Evolutionary conservation across 2,797 vertebrate species (phyloP), one percentile per base, ranked within the genome.

Genomic region (Salmo trutta): DNA sequence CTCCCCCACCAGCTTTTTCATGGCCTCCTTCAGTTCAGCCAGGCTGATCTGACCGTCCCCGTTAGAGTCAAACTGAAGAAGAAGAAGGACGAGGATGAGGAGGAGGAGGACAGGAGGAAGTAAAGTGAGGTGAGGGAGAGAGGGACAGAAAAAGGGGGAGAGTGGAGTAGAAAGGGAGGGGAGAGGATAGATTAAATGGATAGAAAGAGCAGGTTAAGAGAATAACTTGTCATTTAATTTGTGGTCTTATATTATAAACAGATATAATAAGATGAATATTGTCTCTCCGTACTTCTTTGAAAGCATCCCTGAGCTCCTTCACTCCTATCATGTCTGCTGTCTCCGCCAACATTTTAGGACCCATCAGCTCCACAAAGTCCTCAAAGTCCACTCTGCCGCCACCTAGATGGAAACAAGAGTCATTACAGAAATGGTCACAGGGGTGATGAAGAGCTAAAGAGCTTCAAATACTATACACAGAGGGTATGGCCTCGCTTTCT

Each of bases 291-390:
- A 98, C 97, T 97, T 98, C 97, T 14, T 93, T 95, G 88, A 99
- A 99, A 81, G 98, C 97, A 0, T 98, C 97, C 1, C 97, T 94
- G 31, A 99, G 88, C 88, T 99, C 98, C 86, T 98, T 96, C 75
- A 98, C 95, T 0, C 98, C 98, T 0, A 99, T 98, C 98, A 99
- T 99, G 75, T 98, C 97, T 0, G 97, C 98, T 0, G 98, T 99
- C 90, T 99, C 98, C 0, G 97, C 98, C 56, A 99, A 91, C 95
- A 99, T 96, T 87, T 99, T 99, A 59, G 98, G 98, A 59, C 97
- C 98, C 97, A 99, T 99, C 83, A 99, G 90, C 76, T 98, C 97
- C 87, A 99, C 96, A 27, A 99, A 99, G 87, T 99, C 98, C 6
- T 98, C 98, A 81, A 98, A 96, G 90, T 99, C 97, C 80, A 99